Evolutionary conservation across 1,140 invertebrate species (phyloP), one percentile per base, ranked within the genome.

Genomic region (Notospermus geniculatus): DNA sequence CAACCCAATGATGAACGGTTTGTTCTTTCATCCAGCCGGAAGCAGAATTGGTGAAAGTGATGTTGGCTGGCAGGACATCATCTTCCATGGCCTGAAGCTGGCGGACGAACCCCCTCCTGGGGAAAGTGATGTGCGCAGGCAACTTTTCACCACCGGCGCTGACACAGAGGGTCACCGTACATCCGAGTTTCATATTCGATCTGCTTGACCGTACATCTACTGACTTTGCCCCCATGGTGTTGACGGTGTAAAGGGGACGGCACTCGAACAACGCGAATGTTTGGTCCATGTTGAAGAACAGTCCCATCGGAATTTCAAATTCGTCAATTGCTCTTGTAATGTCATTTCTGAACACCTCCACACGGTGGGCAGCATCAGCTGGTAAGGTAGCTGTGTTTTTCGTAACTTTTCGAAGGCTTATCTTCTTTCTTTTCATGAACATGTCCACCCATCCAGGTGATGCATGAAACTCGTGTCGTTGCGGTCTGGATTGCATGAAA

Each of bases 1-100:
- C 46, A n/a, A 23, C 5, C 46, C 46, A 50, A 50, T 50, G 46
- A n/a, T 23, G 46, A 23, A 50, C n/a, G 46, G 46, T 50, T 7
- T 5, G 5, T 50, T 50, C 46, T n/a, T n/a, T 50, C 46, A 50
- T 7, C 46, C 46, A 5, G 5, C 46, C 5, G n/a, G n/a, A 7
- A n/a, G 46, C n/a, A 9, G 5, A 23, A 23, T 9, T 13, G 11
- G 46, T 7, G 5, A 50, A 50, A 4, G n/a, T 50, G 11, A 43
- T 19, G 39, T 50, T 50, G n/a, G 5, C 46, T 5, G 46, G 46
- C 4, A 50, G 25, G 9, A 7, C 46, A 7, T 50, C 46, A 5
- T 19, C 25, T 50, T 50, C 19, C 4, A 50, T 4, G 4, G n/a
- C 46, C 5, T 27, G 5, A 4, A 50, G n/a, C n/a, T 5, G 5